Evolutionary conservation across 2,113 vertebrate genomes (phyloP).

Genomic region (Zosterops lateralis): DNA sequence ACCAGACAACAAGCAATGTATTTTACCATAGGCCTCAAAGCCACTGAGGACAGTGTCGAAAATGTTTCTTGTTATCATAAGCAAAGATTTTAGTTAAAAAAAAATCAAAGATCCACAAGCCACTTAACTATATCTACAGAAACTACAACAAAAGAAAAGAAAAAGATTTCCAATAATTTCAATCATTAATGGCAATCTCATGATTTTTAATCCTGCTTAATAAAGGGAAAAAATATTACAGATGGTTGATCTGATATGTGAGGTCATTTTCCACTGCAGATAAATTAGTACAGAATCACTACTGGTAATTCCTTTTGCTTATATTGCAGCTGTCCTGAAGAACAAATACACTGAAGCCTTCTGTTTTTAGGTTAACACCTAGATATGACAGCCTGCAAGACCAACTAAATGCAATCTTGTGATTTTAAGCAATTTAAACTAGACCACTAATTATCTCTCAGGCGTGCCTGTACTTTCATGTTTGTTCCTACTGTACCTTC

Average conservation of each 20-base stretch:
- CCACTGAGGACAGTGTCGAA: neutral
- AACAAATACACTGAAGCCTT: neutral
- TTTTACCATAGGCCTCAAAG: neutral
- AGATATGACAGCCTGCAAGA: neutral
- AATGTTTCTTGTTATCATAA: neutral
- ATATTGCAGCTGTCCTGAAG: neutral
- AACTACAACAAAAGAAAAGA: neutral
- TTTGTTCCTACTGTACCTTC: neutral
- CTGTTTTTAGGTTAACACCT: neutral
- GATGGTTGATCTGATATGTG: neutral
- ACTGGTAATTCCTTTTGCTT: neutral
- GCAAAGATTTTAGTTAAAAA: neutral
- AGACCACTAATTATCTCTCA: neutral
- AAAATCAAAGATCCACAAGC: neutral
- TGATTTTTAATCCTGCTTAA: neutral
- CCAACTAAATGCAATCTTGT: neutral
- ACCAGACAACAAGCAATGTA: neutral
- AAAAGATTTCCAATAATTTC: neutral
- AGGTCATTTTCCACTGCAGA: neutral
- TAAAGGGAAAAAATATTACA: neutral
- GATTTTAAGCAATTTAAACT: neutral
- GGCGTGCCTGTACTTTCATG: neutral
- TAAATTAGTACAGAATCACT: neutral
- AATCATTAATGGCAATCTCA: neutral
- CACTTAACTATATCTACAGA: neutral